Evolutionary conservation across 2,888 invertebrate genomes (phyloP).

Genomic region (Auanema sp.): DNA sequence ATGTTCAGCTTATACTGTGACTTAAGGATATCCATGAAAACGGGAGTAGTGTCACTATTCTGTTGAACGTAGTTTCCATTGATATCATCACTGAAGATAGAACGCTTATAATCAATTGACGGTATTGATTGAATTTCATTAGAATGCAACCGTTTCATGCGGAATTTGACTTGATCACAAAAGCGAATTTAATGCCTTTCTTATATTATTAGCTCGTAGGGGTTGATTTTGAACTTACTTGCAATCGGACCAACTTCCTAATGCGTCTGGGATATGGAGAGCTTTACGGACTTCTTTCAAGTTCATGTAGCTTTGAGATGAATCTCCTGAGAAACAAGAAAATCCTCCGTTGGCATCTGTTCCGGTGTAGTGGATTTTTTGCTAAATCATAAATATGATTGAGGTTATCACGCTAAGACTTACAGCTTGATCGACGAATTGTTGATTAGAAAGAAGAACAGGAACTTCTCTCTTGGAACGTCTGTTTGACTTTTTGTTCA

Average conservation of each 20-base stretch:
- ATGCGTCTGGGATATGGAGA: conserved; percentile 38
- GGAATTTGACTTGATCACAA: no score
- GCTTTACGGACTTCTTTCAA: conserved; percentile 35
- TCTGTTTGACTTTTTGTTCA: neutral
- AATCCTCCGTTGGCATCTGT: conserved; percentile 50
- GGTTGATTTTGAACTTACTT: no score
- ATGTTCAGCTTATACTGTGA: conserved; percentile 32
- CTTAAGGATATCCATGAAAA: conserved; percentile 42
- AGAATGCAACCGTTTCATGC: no score
- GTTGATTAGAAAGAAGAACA: conserved; percentile 27
- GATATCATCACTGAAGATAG: conserved; percentile 34
- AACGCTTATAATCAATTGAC: neutral
- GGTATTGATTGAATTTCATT: no score
- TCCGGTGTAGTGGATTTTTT: conserved; percentile 42
- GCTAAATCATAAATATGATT: conserved; percentile 28
- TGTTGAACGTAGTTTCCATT: conserved; percentile 53
- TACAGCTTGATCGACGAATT: conserved; percentile 47
- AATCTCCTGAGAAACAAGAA: conserved; percentile 45
- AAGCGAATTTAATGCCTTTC: no score
- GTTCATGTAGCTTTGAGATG: conserved; percentile 41
- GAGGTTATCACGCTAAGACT: conserved; percentile 9
- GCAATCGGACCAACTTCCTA: conserved; percentile 42
- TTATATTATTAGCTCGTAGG: no score
- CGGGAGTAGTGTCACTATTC: conserved; percentile 52
- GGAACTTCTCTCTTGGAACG: conserved; percentile 30